Percentiles rank a stretch among this genome's conserved stretches.
Conservation (phyloP, 2,888 invertebrate genomes). For the Caenorhabditis zanzibari region DNA sequence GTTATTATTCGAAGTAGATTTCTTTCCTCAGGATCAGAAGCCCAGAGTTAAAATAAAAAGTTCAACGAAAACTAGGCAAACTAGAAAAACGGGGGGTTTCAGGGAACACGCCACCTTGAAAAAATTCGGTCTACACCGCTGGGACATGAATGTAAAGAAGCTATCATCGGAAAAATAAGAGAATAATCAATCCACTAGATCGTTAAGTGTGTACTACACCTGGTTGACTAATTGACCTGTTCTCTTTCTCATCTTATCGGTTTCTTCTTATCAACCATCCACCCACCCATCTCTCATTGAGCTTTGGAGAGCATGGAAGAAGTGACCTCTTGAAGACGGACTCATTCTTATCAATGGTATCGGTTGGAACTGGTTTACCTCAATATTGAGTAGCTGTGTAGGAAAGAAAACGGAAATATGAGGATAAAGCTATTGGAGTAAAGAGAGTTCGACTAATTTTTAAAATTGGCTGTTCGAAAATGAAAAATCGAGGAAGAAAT, state of each 20-base stretch:
- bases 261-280: conserved; percentile 30
- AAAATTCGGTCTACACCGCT: not conserved
- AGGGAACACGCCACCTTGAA: too few relatives aligned
- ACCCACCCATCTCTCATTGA: conserved; percentile 1
- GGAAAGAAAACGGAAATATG: not conserved
- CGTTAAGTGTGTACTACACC: conserved; percentile 39
- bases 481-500: conserved; percentile 34
- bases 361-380: not conserved
- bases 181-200: conserved; percentile 29
- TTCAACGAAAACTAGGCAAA: not conserved
- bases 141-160: not conserved
- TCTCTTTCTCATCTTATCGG: conserved; percentile 14
- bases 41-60: too few relatives aligned
- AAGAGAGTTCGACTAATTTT: not conserved
- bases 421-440: conserved; percentile 2
- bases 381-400: not conserved
- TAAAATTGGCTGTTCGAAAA: conserved; percentile 13
- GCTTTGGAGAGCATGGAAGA: conserved; percentile 34
- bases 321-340: conserved; percentile 12
- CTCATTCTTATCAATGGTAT: conserved; percentile 12
- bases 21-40: too few relatives aligned
- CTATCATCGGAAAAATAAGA: conserved; percentile 9
- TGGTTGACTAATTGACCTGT: conserved; percentile 53
- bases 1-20: too few relatives aligned
- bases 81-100: not conserved